phyloP scores from a whole-genome alignment of 2,797 vertebrate genomes.

The Odontamblyopus rebecca region DNA sequence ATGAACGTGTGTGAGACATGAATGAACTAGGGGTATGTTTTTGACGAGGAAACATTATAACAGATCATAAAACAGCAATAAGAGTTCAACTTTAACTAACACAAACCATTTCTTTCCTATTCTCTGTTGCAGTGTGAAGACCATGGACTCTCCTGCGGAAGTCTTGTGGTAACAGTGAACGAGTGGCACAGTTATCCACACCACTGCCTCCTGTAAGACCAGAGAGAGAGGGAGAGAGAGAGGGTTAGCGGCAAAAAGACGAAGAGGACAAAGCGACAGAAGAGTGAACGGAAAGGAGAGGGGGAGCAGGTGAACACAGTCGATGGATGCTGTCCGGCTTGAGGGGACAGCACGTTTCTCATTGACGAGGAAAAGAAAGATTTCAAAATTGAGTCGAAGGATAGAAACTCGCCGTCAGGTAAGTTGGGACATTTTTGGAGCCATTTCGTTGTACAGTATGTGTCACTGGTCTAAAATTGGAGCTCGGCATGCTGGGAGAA shows the following conservation, averaged over 20 bases:
- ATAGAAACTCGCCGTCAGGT: conserved; percentile 84
- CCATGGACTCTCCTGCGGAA: conserved; percentile 41
- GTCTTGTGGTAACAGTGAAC: conserved; percentile 48
- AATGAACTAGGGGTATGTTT: too few species aligned
- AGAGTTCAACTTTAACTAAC: not conserved
- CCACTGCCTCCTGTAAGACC: conserved; percentile 33
- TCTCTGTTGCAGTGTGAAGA: conserved; percentile 29
- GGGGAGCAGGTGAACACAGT: conserved; percentile 79
- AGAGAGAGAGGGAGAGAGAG: conserved; percentile 36
- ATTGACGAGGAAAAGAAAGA: conserved; percentile 81
- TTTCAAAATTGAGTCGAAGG: conserved; percentile 87
- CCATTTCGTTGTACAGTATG: not conserved
- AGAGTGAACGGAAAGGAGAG: conserved; percentile 50
- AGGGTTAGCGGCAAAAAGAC: conserved; percentile 33
- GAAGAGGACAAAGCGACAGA: conserved; percentile 1
- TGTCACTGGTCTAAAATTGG: conserved; percentile 11
- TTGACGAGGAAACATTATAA: too few species aligned
- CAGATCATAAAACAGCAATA: too few species aligned
- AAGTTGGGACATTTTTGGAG: conserved; percentile 18
- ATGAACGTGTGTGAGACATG: too few species aligned
- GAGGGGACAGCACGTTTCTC: conserved; percentile 83
- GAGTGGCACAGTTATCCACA: conserved; percentile 31
- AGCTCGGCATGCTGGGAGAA: not conserved
- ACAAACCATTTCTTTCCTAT: not conserved
- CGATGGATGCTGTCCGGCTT: conserved; percentile 85